Evolutionary conservation across 2,888 invertebrate species (phyloP), one percentile per base, ranked within the genome.

Genomic region (Pyralis farinalis): DNA sequence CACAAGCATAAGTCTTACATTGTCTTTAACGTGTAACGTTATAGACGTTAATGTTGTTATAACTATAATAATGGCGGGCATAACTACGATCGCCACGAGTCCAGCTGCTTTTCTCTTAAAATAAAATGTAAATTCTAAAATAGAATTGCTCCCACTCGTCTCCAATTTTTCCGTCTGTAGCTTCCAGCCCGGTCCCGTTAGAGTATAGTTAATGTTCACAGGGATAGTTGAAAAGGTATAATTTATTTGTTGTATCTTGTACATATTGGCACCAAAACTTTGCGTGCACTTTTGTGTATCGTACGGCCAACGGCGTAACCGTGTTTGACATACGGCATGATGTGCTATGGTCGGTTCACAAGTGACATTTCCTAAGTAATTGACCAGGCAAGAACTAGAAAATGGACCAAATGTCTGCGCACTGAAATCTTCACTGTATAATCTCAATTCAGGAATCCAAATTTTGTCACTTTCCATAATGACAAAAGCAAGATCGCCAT

Each of bases 371-470:
- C 95, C 95, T 16, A 72, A 72, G 46, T 55, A 69, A 0, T 51
- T 56, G 1, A 93, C 51, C 21, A 90, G 51, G 53, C 94, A 94
- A 4, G 86, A 88, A 0, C 91, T 79, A 44, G 73, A 74, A 42
- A 87, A 63, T 9, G 58, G 51, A 41, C 84, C 82, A 1, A 76
- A 62, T 25, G 72, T 76, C 43, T 73, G 75, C 44, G 63, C 43
- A 0, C 68, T 52, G 3, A 74, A 79, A 40, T 88, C 86, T 3
- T 91, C 90, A 58, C 96, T 96, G 57, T 94, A 95, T 9, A 95
- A 72, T 0, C 94, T 91, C 60, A 96, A 83, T 56, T 93, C 93
- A 0, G 96, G 96, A 7, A 91, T 85, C 96, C 96, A 96, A 37
- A 96, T 89, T 44, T 92, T 88, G 40, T 90, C 85, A 52, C 93